These are phyloP conservation scores for Ceuthmochares aereus DNA, from an alignment of 2,113 vertebrate species.

Conservation along the genomic window DNA sequence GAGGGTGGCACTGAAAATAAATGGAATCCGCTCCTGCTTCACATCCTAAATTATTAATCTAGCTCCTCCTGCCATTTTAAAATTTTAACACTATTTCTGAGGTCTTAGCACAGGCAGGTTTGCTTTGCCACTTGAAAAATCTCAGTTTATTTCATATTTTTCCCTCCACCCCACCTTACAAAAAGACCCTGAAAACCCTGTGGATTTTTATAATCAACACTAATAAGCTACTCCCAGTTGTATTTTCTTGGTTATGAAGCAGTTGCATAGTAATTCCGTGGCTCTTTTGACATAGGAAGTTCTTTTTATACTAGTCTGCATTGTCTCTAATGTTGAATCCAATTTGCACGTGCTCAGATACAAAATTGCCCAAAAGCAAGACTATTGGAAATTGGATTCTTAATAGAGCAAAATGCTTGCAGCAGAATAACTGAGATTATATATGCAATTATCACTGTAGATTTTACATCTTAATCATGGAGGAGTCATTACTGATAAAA, in stretches of 20 bases:
- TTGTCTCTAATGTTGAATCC: background rate
- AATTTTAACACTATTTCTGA: background rate
- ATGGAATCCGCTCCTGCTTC: background rate
- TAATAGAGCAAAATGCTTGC: background rate
- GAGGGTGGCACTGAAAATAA: background rate
- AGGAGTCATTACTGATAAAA: background rate
- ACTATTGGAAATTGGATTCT: background rate
- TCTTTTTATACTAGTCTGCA: background rate
- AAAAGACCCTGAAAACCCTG: background rate
- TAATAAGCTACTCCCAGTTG: background rate
- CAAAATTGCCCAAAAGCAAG: background rate
- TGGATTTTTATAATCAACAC: background rate
- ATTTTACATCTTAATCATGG: background rate
- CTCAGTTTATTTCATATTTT: background rate
- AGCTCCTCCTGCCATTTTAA: background rate
- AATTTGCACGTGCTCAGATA: background rate
- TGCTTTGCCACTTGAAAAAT: background rate
- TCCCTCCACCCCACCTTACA: rapidly evolving
- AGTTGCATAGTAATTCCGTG: background rate
- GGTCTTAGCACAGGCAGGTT: background rate
- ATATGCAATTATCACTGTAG: background rate
- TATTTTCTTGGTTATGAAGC: background rate
- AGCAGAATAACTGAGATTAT: background rate
- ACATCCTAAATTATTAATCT: background rate
- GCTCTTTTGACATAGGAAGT: background rate